A percentile compares a stretch with the other conserved stretches of the same genome.
Evolutionary conservation across 1,140 invertebrate genomes (phyloP).

Genomic region (Calliopsis andreniformis): DNA sequence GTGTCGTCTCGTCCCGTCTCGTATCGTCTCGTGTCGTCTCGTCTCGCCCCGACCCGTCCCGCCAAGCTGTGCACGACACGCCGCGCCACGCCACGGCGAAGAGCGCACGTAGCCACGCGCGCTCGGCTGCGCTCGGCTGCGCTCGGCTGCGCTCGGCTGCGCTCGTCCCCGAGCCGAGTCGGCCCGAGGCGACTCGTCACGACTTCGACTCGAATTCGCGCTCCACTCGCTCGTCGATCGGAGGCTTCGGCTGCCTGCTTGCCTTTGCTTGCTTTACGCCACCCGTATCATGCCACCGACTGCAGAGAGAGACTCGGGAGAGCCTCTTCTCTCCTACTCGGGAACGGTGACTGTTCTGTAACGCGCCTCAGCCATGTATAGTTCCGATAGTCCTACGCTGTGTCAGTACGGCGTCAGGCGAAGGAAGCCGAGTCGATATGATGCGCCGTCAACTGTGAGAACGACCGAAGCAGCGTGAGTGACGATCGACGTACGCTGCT

Average conservation of each 20-base stretch:
- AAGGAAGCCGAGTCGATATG: constrained; percentile 32
- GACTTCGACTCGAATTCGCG: constrained; percentile 37
- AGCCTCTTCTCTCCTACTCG: constrained; percentile 12
- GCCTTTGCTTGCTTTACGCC: constrained; percentile 26
- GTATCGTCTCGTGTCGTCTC: constrained; percentile 2
- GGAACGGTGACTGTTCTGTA: constrained; percentile 50
- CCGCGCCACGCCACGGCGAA: background rate
- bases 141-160: constrained; percentile 39
- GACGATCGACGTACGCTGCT: constrained; percentile 16
- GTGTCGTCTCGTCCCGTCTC: constrained; percentile 3
- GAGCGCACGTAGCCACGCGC: constrained; percentile 35
- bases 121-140: constrained; percentile 44
- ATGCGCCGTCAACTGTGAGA: constrained; percentile 27
- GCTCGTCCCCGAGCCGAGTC: constrained; percentile 34
- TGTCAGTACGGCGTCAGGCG: background rate
- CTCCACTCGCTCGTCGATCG: constrained; percentile 40
- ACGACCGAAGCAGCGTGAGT: background rate
- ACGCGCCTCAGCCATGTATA: constrained; percentile 49
- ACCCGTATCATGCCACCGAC: background rate
- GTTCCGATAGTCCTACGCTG: constrained; percentile 43
- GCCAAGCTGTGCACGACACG: background rate
- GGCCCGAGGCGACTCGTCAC: constrained; percentile 34
- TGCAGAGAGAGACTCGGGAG: constrained; percentile 25
- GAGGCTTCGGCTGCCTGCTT: constrained; percentile 18
- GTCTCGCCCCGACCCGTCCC: background rate